phyloP scores from a whole-genome alignment of 2,797 vertebrate genomes.

The Masticophis lateralis region DNA sequence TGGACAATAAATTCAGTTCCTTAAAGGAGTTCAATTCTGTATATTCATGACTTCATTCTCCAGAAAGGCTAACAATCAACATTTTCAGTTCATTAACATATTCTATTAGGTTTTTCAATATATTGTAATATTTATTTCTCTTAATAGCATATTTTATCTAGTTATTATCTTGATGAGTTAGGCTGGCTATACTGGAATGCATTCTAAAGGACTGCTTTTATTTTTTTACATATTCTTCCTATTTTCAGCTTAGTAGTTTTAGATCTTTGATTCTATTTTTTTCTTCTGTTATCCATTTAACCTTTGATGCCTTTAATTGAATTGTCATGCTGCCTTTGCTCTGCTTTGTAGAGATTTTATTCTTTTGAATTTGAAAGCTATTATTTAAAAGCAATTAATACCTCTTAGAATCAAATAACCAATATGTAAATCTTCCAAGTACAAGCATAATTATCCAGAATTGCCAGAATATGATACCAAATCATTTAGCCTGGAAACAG shows the following conservation, averaged over 20 bases:
- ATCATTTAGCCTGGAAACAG: not conserved
- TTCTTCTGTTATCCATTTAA: not conserved
- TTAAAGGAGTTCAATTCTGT: not conserved
- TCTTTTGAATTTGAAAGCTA: not conserved
- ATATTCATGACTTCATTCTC: not conserved
- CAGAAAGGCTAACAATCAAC: not conserved
- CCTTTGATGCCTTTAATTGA: not conserved
- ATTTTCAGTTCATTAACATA: not conserved
- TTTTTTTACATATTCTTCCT: not conserved
- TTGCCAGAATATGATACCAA: not conserved
- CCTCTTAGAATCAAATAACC: not conserved
- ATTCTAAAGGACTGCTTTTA: not conserved
- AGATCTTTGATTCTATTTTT: not conserved
- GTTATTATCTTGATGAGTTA: not conserved
- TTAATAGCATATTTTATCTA: not conserved
- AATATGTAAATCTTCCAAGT: not conserved
- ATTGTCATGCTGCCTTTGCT: not conserved
- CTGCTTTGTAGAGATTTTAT: not conserved
- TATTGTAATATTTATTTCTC: not conserved
- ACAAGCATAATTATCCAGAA: not conserved
- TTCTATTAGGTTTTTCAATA: not conserved
- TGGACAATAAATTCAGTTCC: not conserved
- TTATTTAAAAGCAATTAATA: not conserved
- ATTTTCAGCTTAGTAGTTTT: not conserved
- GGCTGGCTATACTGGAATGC: not conserved